Evolutionary conservation across 2,888 invertebrate genomes (phyloP), one percentile per base, ranked within the genome.

Genomic region (Eudemis profundana): DNA sequence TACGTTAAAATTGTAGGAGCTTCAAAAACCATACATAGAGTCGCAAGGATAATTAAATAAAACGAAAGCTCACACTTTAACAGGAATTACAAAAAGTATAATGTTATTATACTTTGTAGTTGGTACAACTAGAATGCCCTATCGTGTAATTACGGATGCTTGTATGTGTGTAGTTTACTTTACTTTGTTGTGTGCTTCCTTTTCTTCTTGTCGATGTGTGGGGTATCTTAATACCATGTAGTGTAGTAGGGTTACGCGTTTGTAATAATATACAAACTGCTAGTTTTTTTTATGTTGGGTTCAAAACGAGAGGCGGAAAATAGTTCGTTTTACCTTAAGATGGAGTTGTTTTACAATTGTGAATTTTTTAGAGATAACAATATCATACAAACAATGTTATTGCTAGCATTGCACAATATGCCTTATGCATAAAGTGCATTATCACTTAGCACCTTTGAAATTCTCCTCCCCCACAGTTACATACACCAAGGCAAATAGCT

Each of bases 111-210:
- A 59, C 50, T 51, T 59, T 51, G 64, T 64, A 64, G 57, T 23
- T 64, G 49, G 56, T 63, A 42, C 38, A 56, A 62, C 57, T 50
- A 49, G 23, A 40, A 51, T 64, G 57, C 64, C 64, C 64, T 64
- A 64, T 50, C 57, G 44, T 59, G 64, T 64, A 64, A 64, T 64
- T 59, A 64, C 23, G 17, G 23, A 27, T 27, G 42, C 42, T 50
- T 64, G 50, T 44, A 36, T 64, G 64, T 57, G 57, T 64, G 64
- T 51, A 57, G 44, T 56, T 51, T 50, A 57, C 57, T 56, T 51
- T 50, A 57, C 57, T 36, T 59, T 44, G 60, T 40, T 50, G 57
- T 64, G 50, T 36, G 51, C 46, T 40, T 53, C 59, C 46, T 60
- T 57, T 65, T 60, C 27, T 51, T 51, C 38, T 14, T 46, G 46